Base-by-base conservation (phyloP, 2,888 invertebrate species). In the Eupithecia tripunctaria region DNA sequence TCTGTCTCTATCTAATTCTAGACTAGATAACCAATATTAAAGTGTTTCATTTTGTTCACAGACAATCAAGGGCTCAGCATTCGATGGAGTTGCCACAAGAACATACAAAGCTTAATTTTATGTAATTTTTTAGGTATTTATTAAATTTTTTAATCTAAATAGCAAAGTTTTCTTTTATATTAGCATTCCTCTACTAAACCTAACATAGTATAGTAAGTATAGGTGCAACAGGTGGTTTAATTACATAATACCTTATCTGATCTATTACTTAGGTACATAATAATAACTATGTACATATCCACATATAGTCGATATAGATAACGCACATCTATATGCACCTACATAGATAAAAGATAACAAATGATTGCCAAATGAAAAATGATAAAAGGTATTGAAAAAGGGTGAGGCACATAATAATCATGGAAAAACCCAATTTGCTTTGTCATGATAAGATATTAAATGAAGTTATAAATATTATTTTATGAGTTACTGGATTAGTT, bases 11-110 rank as follows among this genome's bases (percentile, higher is more conserved):
- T 8, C n/a, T 43, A 5, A 29, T 29, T 36, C 36, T 38, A 21
- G 51, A 51, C 21, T 51, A 51, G 51, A n/a, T 12, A 51, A 27
- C 59, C 8, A 59, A 29, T 21, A 15, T 36, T 38, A 12, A 59
- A 67, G 4, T 27, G 63, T n/a, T 51, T 73, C 70, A 71, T 72
- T 77, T 71, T 63, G 79, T 82, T 72, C 29, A 47, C 86, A 87
- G 86, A 83, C 83, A 0, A 78, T 85, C 59, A 85, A 84, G 0
- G 64, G 71, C 1, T 82, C 81, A 43, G 10, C 21, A 29, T 73
- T 60, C 66, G 82, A 85, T 27, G 84, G 85, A 12, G 80, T 78
- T 27, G 82, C 84, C 0, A 76, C 78, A 68, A 82, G 82, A 78
- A 82, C 76, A 76, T 86, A 83, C 82, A 80, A 79, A 71, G 83